Conservation (phyloP, 2,888 invertebrate species). For the Opisthograptis luteolata region DNA sequence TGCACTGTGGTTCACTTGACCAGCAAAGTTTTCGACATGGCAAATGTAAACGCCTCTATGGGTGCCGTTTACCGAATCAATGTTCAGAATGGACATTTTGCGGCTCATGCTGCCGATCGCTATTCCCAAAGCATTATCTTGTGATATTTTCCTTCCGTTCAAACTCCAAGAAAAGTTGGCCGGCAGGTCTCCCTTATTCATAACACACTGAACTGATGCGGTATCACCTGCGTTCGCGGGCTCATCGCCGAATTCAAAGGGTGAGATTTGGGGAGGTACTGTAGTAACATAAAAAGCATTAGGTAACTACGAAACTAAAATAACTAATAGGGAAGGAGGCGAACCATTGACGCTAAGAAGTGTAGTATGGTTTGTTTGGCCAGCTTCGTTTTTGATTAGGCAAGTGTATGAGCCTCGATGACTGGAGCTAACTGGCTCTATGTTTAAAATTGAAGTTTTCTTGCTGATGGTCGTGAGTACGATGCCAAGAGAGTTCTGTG, state of each 20-base stretch:
- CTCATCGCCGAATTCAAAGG: conserved; percentile 87
- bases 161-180: conserved; percentile 89
- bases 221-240: conserved; percentile 90
- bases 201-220: conserved; percentile 89
- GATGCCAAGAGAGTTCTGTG: conserved; percentile 83
- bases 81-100: conserved; percentile 87
- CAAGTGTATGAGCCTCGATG: conserved; percentile 88
- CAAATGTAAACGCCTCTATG: conserved; percentile 91
- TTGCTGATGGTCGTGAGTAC: conserved; percentile 85
- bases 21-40: conserved; percentile 88
- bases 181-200: conserved; percentile 91
- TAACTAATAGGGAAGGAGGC: conserved; percentile 50
- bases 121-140: conserved; percentile 83
- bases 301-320: conserved; percentile 40
- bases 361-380: conserved; percentile 84
- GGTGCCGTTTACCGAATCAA: conserved; percentile 87
- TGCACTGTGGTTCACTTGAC: conserved; percentile 87
- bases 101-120: conserved; percentile 86
- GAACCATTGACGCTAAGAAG: conserved; percentile 86
- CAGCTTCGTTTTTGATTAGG: conserved; percentile 86
- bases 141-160: conserved; percentile 80
- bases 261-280: conserved; percentile 88
- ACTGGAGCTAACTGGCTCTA: conserved; percentile 85
- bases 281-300: conserved; percentile 57
- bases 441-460: conserved; percentile 86